Base-by-base conservation (phyloP, 2,113 vertebrate species). In the Pimephales promelas region DNA sequence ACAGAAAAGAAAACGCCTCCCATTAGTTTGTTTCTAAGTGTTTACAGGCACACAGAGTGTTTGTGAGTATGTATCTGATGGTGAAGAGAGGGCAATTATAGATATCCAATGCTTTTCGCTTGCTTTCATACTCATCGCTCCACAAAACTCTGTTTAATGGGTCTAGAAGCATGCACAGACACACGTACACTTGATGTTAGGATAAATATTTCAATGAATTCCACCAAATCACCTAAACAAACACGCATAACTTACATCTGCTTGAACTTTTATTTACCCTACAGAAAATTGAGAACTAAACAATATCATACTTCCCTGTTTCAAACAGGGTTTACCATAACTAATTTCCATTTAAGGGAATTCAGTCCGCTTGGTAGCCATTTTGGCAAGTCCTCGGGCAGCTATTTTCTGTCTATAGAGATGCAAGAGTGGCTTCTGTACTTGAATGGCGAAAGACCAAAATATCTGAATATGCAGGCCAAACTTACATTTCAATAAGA, bases 21-120 rank as follows among this genome's bases (percentile, higher is more conserved):
- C 47, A 81, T 87, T 78, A 83, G 73, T 86, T 26, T 61, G 64
- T 82, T 54, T 36, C 81, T 83, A 81, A 79, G 74, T 82, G 82
- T 81, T 84, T 86, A 75, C 78, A 71, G 54, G 79, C 77, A 74
- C 16, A 74, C 43, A 49, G 40, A 6, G 2, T 62, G 26, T 57
- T 73, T 66, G 49, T 56, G 76, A 66, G 66, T 82, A 62, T 84
- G 14, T 81, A 11, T 83, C 61, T 77, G 77, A 59, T 62, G 16
- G 18, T n/a, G 40, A 2, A 18, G 26, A 7, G 56, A 5, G 72
- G 52, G 72, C 31, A 16, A 40, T 43, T 83, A 34, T 71, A 26
- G 28, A 56, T 82, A 62, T 81, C 47, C 73, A 82, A 52, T 72
- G 79, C 36, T 43, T 77, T 24, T 68, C 14, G 13, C 78, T 13